Conservation (phyloP, 1,140 invertebrate genomes). For the Eriosoma lanigerum region DNA sequence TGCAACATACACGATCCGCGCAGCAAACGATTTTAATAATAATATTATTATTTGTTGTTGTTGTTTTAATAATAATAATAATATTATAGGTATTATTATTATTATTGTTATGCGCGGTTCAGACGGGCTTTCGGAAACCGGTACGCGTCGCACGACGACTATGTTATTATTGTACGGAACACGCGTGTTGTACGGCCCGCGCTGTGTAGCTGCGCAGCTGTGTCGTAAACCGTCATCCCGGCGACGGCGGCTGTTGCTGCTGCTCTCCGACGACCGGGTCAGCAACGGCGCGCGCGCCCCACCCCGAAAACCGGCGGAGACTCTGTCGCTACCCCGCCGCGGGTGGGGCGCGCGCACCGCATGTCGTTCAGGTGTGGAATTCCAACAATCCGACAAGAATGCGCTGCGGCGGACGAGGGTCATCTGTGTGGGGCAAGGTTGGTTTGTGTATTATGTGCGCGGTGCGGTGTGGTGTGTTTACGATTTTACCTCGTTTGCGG, state of each 20-base stretch:
- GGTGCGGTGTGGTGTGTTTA: background rate
- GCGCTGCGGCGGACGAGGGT: constrained; percentile 47
- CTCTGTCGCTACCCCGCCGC: background rate
- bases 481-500: constrained; percentile 20
- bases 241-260: background rate
- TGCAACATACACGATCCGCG: background rate
- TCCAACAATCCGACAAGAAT: constrained; percentile 51
- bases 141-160: background rate
- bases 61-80: no score
- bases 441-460: background rate
- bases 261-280: background rate
- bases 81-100: no score
- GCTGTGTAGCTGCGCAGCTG: background rate
- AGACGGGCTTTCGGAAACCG: background rate
- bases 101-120: no score
- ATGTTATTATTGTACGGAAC: background rate
- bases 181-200: background rate
- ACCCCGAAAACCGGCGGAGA: background rate
- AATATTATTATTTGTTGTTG: no score
- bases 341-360: constrained; percentile 22
- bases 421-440: constrained; percentile 50
- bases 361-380: constrained; percentile 49
- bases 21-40: no score
- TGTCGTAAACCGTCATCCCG: background rate
- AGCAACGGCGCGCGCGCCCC: background rate